Percentiles rank a stretch among this genome's conserved stretches.
These are phyloP conservation scores for Candoia aspera DNA, from an alignment of 2,113 vertebrate species.

Conservation along the genomic window DNA sequence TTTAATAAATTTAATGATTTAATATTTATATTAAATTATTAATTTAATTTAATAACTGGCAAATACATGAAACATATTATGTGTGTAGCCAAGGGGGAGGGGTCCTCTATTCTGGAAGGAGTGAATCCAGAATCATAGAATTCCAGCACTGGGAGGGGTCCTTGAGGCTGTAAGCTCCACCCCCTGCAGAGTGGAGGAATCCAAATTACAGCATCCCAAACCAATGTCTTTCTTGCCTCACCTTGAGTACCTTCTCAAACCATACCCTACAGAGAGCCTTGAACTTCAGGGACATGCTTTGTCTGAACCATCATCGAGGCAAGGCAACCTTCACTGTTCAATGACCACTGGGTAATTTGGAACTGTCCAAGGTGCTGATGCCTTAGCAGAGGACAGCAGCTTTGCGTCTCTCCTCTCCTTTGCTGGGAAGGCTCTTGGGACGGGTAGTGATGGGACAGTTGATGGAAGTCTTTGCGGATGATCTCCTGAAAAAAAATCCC, in stretches of 20 bases:
- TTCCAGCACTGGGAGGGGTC: background rate
- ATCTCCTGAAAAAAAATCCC: background rate
- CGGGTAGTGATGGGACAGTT: background rate
- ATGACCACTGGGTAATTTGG: background rate
- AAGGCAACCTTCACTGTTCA: background rate
- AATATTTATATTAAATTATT: too few relatives aligned
- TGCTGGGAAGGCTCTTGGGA: background rate
- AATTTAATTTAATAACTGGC: too few relatives aligned
- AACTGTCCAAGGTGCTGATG: background rate
- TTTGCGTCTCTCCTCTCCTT: background rate
- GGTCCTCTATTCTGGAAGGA: background rate
- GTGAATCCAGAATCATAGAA: background rate
- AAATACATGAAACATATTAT: background rate
- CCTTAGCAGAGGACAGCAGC: background rate
- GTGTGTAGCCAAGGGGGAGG: background rate
- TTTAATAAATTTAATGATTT: too few relatives aligned
- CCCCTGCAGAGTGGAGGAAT: background rate
- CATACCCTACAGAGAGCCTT: background rate
- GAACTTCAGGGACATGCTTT: background rate
- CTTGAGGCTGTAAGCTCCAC: background rate
- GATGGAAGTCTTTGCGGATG: background rate
- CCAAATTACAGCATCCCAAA: background rate
- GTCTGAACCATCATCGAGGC: background rate
- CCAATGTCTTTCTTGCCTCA: background rate
- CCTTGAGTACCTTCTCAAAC: background rate